These are phyloP conservation scores for Stegodyphus dumicola DNA, from an alignment of 1,140 invertebrate species.

Conservation along the genomic window DNA sequence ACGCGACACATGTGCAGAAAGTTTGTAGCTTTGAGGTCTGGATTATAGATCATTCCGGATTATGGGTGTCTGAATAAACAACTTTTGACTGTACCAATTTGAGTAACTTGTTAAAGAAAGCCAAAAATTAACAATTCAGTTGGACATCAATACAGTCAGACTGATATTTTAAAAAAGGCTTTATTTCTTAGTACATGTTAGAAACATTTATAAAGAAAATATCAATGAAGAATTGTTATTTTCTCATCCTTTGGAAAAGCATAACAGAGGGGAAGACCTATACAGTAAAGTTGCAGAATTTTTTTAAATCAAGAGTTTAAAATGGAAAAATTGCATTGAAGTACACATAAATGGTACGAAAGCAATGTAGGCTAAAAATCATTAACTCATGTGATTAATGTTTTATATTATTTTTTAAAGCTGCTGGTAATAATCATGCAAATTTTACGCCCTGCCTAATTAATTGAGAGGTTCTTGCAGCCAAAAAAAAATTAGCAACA, in stretches of 20 bases:
- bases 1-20: no score
- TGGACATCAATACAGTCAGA: not conserved
- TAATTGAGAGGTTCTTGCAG: not conserved
- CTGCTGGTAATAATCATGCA: not conserved
- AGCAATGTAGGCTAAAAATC: not conserved
- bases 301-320: not conserved
- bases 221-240: slow-evolving; percentile 11
- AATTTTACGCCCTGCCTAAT: not conserved
- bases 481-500: not conserved
- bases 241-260: not conserved
- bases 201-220: slow-evolving; percentile 11
- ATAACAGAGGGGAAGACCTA: slow-evolving; percentile 41
- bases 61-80: no score
- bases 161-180: not conserved
- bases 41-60: no score
- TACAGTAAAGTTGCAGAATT: slow-evolving; percentile 28
- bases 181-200: not conserved
- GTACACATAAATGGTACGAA: no score
- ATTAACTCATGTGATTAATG: not conserved
- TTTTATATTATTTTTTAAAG: not conserved
- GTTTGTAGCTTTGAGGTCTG: no score
- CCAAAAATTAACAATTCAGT: not conserved
- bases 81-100: no score
- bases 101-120: no score
- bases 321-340: not conserved